These are phyloP conservation scores for Branchipolynoe longqiensis DNA, from an alignment of 2,888 invertebrate species.

Conservation along the genomic window DNA sequence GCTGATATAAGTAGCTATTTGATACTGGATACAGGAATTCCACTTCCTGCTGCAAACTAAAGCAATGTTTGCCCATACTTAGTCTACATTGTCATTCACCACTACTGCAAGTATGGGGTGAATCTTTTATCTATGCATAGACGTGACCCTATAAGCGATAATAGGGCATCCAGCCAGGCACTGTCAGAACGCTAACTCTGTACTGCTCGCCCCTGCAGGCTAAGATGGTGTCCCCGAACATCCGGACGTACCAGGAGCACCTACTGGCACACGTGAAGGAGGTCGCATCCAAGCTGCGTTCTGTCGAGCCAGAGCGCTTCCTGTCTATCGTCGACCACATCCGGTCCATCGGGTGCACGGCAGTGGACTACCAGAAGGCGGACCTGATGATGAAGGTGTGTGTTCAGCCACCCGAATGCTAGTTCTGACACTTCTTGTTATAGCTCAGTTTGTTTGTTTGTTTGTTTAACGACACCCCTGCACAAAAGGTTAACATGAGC, in stretches of 20 bases:
- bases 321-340: slow-evolving; percentile 68
- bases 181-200: too few relatives aligned
- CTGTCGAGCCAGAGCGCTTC: slow-evolving; percentile 70
- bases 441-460: not conserved
- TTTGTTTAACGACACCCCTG: not conserved
- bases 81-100: not conserved
- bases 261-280: slow-evolving; percentile 68
- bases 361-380: slow-evolving; percentile 69
- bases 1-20: too few relatives aligned
- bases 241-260: slow-evolving; percentile 68
- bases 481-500: not conserved
- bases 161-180: too few relatives aligned
- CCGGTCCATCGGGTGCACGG: slow-evolving; percentile 67
- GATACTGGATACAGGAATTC: too few relatives aligned
- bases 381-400: slow-evolving; percentile 67
- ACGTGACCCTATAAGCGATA: too few relatives aligned
- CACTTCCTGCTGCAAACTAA: too few relatives aligned
- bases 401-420: not conserved
- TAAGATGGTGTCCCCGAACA: slow-evolving; percentile 68
- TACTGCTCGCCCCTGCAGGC: slow-evolving; percentile 66
- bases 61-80: not conserved
- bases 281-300: slow-evolving; percentile 66
- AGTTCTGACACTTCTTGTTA: too few relatives aligned
- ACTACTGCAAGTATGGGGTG: too few relatives aligned
- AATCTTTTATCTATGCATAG: too few relatives aligned